Base-by-base conservation (phyloP, 2,888 invertebrate genomes). In the Steinernema scapterisci region DNA sequence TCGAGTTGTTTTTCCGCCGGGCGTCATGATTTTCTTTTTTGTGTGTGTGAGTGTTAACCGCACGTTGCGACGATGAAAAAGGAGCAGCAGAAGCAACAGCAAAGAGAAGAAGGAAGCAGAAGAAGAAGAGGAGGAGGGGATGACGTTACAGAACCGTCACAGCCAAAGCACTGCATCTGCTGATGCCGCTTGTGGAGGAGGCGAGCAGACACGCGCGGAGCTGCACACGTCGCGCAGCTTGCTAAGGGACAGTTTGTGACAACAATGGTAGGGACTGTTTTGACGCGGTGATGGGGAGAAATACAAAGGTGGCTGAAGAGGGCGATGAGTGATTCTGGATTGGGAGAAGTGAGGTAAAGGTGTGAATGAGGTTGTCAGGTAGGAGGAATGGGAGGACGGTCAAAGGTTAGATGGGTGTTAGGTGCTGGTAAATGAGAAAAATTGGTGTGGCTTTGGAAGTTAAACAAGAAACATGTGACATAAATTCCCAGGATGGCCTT, bases 81-180 rank as follows among this genome's bases (percentile, higher is more conserved):
- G 9, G 38, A 38, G 38, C 38, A 38, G 38, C 38, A 38, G 38
- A 38, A 38, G 38, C 38, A 38, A 48, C 48, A 48, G 48, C 48
- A 19, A 16, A 7, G 48, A n/a, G 5, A 16, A n/a, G 48, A 48
- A 63, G 38, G 16, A 11, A 11, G 52, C 16, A 11, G 23, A 23
- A 52, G 52, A 52, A 52, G 48, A 19, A 11, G 23, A 23, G 21
- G 52, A 52, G 21, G 48, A 19, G 54, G 21, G 23, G 23, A 25
- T 19, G 54, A 54, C 54, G 63, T 63, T 63, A 31, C 63, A 63
- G 63, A 63, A 63, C 63, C 63, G 63, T 63, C 63, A 63, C 63
- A 63, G 63, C 63, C 27, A 63, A 48, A 48, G 13, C 48, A 27
- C 31, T 27, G 63, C 38, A 6, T 6, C 48, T 48, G 48, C 13